Percentiles rank a stretch among this genome's conserved stretches.
Conservation (phyloP, 2,888 invertebrate species). For the Sylvicola cinctus region DNA sequence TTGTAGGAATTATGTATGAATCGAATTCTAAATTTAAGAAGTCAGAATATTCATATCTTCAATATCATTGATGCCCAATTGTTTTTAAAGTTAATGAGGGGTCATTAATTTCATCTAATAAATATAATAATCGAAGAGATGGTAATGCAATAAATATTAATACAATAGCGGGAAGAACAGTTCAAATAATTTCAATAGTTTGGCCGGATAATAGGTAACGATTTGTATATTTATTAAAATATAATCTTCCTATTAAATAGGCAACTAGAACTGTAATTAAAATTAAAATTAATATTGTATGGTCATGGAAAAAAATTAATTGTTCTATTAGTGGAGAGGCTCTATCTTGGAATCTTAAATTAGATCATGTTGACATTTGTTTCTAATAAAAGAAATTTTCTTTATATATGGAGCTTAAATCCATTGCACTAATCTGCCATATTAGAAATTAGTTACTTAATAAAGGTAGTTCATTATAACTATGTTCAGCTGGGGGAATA, state of each 20-base stretch:
- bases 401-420: slow-evolving; percentile 48
- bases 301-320: slow-evolving; percentile 41
- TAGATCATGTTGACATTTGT: slow-evolving; percentile 31
- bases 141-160: slow-evolving; percentile 41
- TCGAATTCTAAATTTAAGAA: slow-evolving; percentile 37
- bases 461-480: slow-evolving; percentile 35
- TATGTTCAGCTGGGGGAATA: slow-evolving; percentile 34
- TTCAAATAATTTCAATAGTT: slow-evolving; percentile 43
- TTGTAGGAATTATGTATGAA: slow-evolving; percentile 34
- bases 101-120: slow-evolving; percentile 38
- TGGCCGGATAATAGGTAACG: slow-evolving; percentile 35
- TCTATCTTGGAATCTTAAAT: slow-evolving; percentile 35
- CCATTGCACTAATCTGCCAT: slow-evolving; percentile 39
- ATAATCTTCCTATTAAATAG: slow-evolving; percentile 32
- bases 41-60: slow-evolving; percentile 44
- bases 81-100: slow-evolving; percentile 36
- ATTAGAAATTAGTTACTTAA: slow-evolving; percentile 34
- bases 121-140: slow-evolving; percentile 35
- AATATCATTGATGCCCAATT: slow-evolving; percentile 44
- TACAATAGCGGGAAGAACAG: slow-evolving; percentile 35
- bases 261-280: slow-evolving; percentile 38
- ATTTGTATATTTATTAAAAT: slow-evolving; percentile 34
- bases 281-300: slow-evolving; percentile 35
- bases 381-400: slow-evolving; percentile 37
- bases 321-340: slow-evolving; percentile 43